These are phyloP conservation scores for Pandemis cinnamomeana DNA, from an alignment of 2,888 invertebrate genomes.

Conservation along the genomic window DNA sequence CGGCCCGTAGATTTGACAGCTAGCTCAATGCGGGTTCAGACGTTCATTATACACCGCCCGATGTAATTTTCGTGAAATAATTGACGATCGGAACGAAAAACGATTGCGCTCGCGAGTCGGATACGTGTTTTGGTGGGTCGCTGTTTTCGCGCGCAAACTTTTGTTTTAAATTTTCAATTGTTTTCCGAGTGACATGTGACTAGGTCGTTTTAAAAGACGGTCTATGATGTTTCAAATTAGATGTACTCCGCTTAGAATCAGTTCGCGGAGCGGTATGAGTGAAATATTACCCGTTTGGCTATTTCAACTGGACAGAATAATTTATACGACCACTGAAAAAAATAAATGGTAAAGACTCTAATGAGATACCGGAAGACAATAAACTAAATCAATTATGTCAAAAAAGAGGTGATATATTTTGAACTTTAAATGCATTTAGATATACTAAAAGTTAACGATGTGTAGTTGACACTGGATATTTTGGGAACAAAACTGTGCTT, in stretches of 20 bases:
- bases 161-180: conserved; percentile 60
- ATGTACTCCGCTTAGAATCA: conserved; percentile 72
- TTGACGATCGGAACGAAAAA: conserved; percentile 67
- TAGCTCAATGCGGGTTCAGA: conserved; percentile 85
- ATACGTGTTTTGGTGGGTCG: conserved; percentile 40
- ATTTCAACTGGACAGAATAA: conserved; percentile 62
- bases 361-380: conserved; percentile 54
- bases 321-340: conserved; percentile 57
- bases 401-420: conserved; percentile 66
- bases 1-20: conserved; percentile 86
- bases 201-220: conserved; percentile 63
- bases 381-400: conserved; percentile 64
- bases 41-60: conserved; percentile 81
- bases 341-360: conserved; percentile 59
- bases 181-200: conserved; percentile 74
- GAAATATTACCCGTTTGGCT: conserved; percentile 70
- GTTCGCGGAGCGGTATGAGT: conserved; percentile 75
- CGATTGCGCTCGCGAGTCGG: conserved; percentile 51
- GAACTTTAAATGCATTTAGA: conserved; percentile 42
- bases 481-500: conserved; percentile 43
- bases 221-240: conserved; percentile 80
- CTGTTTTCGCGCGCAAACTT: conserved; percentile 73
- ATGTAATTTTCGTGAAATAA: conserved; percentile 79
- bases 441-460: conserved; percentile 43
- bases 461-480: conserved; percentile 44